Base-by-base conservation (phyloP, 2,888 invertebrate genomes). In the Branchinecta sandiegonensis region DNA sequence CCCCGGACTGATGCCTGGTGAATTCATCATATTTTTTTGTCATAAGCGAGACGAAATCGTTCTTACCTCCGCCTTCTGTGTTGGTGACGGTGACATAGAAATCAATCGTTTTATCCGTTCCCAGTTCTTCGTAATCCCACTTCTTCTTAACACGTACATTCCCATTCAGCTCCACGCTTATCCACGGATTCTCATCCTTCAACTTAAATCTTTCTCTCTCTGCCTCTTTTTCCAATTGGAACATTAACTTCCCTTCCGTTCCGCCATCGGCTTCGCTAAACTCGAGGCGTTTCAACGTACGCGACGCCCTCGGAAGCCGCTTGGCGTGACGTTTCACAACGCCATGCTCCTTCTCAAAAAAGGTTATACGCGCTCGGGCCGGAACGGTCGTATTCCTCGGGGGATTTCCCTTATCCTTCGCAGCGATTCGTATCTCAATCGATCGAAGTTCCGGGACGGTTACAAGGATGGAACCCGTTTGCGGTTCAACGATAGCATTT, bases 81-180 rank as follows among this genome's bases (percentile, higher is more conserved):
- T 93, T 93, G 70, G 89, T 90, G 75, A 93, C 93, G 69, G 90
- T 91, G 68, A 94, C 93, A 93, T 93, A 94, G 79, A 94, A 94
- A 79, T 94, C 93, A 76, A 94, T 93, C 13, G 91, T 93, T 78
- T 94, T 94, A 80, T 94, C 93, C 2, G 91, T 90, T 46, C 93
- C 93, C 66, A 94, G 80, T 76, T 93, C 93, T 77, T 94, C 94
- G 79, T 91, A 94, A 83, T 94, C 93, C 94, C 94, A 94, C 85
- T 92, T 92, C 85, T 92, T 90, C 80, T 91, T 92, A 72, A 94
- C 93, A 76, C 89, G 86, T 75, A 94, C 92, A 69, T 90, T 89
- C 74, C 94, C 94, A 80, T 90, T 91, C 65, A 89, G 85, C 78
- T 90, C 92, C 68, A 94, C 92, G 65, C 89, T 90, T 69, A 94